Percentiles rank a stretch among this genome's conserved stretches.
Evolutionary conservation across 2,888 invertebrate genomes (phyloP).

Genomic region (Boloria selene): DNA sequence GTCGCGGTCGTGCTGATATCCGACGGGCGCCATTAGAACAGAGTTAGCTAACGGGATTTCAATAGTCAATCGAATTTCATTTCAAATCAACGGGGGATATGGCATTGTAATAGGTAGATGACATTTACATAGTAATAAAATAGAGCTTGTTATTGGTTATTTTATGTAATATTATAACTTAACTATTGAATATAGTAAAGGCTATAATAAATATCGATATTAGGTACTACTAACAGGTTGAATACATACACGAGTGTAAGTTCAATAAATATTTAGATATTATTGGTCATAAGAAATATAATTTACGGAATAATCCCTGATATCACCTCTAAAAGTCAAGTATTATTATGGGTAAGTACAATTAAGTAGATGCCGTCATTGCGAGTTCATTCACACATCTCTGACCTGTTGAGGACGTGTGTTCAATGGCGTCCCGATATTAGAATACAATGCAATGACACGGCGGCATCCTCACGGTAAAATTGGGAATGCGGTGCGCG

Average conservation of each 20-base stretch:
- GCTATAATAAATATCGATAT: no score
- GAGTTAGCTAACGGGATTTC: conserved; percentile 34
- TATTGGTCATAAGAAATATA: no score
- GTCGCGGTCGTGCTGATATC: conserved; percentile 41
- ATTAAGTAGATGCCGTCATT: conserved; percentile 17
- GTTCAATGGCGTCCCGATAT: conserved; percentile 34
- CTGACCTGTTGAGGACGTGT: conserved; percentile 33
- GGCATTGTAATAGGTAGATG: conserved; percentile 6
- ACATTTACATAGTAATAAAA: neutral
- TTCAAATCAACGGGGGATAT: conserved; percentile 17
- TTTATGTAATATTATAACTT: no score
- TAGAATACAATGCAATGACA: conserved; percentile 42
- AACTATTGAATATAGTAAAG: no score
- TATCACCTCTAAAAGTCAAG: neutral
- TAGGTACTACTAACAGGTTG: no score
- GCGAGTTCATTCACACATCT: conserved; percentile 37
- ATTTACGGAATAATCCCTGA: neutral
- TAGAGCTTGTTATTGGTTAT: no score
- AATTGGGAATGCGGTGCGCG: conserved; percentile 35
- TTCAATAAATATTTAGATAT: no score
- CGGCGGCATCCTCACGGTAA: conserved; percentile 30
- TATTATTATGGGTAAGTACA: neutral
- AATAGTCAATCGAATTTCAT: conserved; percentile 24
- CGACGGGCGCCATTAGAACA: conserved; percentile 25
- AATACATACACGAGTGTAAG: no score